Percentiles rank a stretch among this genome's conserved stretches.
These are phyloP conservation scores for Calypte anna DNA, from an alignment of 2,113 vertebrate species.

Conservation along the genomic window DNA sequence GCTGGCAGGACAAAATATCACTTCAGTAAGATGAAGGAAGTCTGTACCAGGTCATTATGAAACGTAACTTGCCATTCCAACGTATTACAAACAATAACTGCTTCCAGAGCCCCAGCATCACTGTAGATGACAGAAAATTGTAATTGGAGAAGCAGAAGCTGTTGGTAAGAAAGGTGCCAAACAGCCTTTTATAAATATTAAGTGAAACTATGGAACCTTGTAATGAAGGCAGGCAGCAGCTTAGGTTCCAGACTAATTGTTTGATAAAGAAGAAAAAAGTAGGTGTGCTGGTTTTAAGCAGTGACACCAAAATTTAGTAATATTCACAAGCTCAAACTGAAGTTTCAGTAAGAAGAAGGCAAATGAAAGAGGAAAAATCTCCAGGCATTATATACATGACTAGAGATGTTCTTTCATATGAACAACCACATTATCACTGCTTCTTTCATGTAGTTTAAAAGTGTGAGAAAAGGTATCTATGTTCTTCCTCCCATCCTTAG, in stretches of 20 bases:
- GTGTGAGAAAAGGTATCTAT: background rate
- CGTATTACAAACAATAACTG: background rate
- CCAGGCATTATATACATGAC: background rate
- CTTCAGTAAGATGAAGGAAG: background rate
- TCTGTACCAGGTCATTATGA: background rate
- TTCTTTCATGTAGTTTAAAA: background rate
- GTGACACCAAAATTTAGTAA: background rate
- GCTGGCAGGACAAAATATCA: background rate
- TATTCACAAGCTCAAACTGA: background rate
- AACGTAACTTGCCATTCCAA: background rate
- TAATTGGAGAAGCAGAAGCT: background rate
- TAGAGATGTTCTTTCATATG: background rate
- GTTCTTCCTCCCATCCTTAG: conserved; percentile 27
- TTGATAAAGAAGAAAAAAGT: background rate
- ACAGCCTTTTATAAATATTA: background rate
- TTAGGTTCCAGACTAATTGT: background rate
- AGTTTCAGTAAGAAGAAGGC: background rate
- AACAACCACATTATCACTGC: background rate
- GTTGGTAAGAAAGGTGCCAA: background rate
- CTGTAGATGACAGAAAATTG: background rate
- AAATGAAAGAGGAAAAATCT: background rate
- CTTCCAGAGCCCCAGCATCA: background rate
- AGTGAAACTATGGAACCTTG: background rate
- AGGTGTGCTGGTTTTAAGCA: background rate
- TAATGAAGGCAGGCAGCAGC: background rate